These are phyloP conservation scores for Nasonia oneida DNA, from an alignment of 2,888 invertebrate species.

Conservation along the genomic window DNA sequence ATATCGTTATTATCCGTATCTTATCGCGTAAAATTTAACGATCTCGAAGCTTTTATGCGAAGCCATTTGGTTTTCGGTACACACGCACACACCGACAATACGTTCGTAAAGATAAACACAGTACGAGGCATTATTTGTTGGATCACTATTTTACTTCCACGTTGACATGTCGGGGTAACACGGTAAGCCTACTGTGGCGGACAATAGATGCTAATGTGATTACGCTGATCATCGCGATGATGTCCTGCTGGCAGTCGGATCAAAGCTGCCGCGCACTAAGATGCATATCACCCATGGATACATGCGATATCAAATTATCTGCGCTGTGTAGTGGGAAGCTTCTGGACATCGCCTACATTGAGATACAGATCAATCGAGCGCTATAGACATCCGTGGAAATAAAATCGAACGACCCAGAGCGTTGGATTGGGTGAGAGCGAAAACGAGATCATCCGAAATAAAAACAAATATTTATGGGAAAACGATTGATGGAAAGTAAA, in stretches of 20 bases:
- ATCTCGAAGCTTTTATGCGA: not conserved
- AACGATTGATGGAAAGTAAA: too few species aligned
- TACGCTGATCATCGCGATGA: not conserved
- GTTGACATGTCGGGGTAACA: not conserved
- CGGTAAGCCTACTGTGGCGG: not conserved
- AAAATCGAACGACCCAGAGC: not conserved
- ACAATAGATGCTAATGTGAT: slow-evolving; percentile 17
- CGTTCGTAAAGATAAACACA: not conserved
- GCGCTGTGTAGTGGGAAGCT: not conserved
- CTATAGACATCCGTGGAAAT: not conserved
- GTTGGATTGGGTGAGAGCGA: not conserved
- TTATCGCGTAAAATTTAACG: slow-evolving; percentile 12
- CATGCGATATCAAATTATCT: not conserved
- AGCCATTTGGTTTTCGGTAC: not conserved
- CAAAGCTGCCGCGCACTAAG: slow-evolving; percentile 4
- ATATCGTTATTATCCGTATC: not conserved
- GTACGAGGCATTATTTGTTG: not conserved
- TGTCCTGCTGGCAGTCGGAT: not conserved
- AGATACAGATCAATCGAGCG: not conserved
- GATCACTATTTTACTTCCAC: not conserved
- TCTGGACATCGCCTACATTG: not conserved
- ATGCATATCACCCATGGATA: not conserved
- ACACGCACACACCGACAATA: not conserved
- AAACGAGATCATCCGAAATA: too few species aligned
- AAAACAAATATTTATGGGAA: too few species aligned